These are phyloP conservation scores for Lacanobia wlatinum DNA, from an alignment of 2,888 invertebrate genomes.

Conservation along the genomic window DNA sequence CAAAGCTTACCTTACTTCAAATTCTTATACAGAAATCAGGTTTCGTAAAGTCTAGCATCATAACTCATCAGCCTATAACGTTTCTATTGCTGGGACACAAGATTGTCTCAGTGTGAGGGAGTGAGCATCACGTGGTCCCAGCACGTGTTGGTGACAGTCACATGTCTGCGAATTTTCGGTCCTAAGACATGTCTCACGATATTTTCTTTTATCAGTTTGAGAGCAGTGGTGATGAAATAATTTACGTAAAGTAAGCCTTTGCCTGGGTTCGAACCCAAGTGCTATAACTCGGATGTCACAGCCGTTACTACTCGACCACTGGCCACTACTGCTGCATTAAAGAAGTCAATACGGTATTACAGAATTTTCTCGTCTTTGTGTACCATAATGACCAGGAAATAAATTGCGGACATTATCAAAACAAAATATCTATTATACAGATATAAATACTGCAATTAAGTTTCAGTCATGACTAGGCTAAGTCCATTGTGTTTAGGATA, in stretches of 20 bases:
- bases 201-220: no score
- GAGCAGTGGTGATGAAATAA: not conserved
- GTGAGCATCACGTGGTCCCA: no score
- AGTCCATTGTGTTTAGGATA: conserved; percentile 59
- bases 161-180: no score
- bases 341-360: conserved; percentile 2
- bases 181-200: no score
- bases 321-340: not conserved
- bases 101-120: no score
- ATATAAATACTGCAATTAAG: conserved; percentile 48
- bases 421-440: conserved; percentile 39
- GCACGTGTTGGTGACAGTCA: no score
- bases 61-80: no score
- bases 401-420: conserved; percentile 41
- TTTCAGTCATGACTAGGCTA: conserved; percentile 46
- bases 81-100: no score
- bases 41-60: no score
- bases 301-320: not conserved
- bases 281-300: not conserved
- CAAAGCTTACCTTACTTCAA: no score
- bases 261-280: not conserved
- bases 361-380: not conserved
- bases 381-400: conserved; percentile 15
- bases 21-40: no score
- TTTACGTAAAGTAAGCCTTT: no score